These are phyloP conservation scores for Drosophila funebris DNA, from an alignment of 1,140 invertebrate genomes.

Conservation along the genomic window DNA sequence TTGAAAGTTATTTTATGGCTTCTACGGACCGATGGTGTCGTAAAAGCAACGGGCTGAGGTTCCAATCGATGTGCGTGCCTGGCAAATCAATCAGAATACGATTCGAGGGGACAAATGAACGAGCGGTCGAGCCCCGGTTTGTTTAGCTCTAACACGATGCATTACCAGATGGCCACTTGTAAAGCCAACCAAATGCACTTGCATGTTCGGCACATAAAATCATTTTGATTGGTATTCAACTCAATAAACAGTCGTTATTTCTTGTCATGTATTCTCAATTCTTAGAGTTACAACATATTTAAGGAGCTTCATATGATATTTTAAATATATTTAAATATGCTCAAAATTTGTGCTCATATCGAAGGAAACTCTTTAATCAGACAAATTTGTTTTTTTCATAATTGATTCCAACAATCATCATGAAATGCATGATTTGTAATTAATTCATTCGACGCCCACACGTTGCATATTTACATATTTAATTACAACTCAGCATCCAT, in stretches of 20 bases:
- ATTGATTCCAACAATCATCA: conserved; percentile 3
- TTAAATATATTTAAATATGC: too few species aligned
- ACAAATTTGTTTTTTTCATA: neutral
- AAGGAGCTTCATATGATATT: neutral
- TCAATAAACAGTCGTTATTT: neutral
- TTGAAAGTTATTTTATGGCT: conserved; percentile 82
- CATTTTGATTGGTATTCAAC: neutral
- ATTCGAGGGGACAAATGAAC: conserved; percentile 4
- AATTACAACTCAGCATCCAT: neutral
- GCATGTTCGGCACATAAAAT: neutral
- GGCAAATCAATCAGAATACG: conserved; percentile 67
- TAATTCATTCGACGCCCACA: neutral
- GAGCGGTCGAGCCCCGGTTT: conserved; percentile 7
- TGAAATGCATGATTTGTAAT: neutral
- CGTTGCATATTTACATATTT: conserved; percentile 1
- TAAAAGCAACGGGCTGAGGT: conserved; percentile 57
- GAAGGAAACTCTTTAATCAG: neutral
- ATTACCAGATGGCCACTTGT: conserved; percentile 21
- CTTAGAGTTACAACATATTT: neutral
- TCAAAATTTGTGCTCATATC: neutral
- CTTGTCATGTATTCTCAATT: neutral
- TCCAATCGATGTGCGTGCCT: conserved; percentile 57
- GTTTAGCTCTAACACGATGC: conserved; percentile 12
- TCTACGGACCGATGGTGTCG: conserved; percentile 45
- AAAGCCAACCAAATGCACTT: conserved; percentile 38